A percentile compares a stretch with the other conserved stretches of the same genome.
These are phyloP conservation scores for Nemoura dubitans DNA, from an alignment of 2,888 invertebrate species.

Conservation along the genomic window DNA sequence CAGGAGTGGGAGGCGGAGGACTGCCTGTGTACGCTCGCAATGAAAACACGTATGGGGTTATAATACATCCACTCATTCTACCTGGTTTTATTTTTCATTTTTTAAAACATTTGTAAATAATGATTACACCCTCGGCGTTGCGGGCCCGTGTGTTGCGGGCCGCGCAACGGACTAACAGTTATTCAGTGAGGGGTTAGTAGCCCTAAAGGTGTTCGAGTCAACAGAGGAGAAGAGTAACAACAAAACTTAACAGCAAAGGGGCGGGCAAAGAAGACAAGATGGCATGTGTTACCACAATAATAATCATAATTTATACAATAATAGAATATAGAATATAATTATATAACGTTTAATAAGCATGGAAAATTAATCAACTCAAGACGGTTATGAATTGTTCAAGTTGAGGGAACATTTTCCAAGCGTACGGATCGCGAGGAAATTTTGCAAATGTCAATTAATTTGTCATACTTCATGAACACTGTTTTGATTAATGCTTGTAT, in stretches of 20 bases:
- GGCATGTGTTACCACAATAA: not conserved
- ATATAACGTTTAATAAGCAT: constrained; percentile 20
- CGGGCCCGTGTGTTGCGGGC: not conserved
- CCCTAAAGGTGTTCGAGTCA: not conserved
- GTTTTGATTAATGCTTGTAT: not conserved
- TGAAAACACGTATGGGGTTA: constrained; percentile 30
- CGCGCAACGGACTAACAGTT: not conserved
- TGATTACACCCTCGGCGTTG: not conserved
- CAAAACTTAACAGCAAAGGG: constrained; percentile 32
- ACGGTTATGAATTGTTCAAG: not conserved
- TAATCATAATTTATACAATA: not conserved
- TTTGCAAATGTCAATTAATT: not conserved
- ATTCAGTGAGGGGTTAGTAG: not conserved
- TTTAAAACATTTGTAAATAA: constrained; percentile 46
- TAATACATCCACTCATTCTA: constrained; percentile 47
- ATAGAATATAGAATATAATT: not conserved
- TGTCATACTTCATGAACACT: not conserved
- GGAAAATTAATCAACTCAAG: constrained; percentile 29
- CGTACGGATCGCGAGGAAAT: not conserved
- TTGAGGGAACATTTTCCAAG: not conserved
- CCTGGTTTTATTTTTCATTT: constrained; percentile 46
- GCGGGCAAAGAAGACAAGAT: constrained; percentile 31
- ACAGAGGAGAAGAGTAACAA: constrained; percentile 23
- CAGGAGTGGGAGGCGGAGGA: not conserved
- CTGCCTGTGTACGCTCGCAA: not conserved